Evolutionary conservation across 2,888 invertebrate genomes (phyloP), one percentile per base, ranked within the genome.

Genomic region (Busseola fusca): DNA sequence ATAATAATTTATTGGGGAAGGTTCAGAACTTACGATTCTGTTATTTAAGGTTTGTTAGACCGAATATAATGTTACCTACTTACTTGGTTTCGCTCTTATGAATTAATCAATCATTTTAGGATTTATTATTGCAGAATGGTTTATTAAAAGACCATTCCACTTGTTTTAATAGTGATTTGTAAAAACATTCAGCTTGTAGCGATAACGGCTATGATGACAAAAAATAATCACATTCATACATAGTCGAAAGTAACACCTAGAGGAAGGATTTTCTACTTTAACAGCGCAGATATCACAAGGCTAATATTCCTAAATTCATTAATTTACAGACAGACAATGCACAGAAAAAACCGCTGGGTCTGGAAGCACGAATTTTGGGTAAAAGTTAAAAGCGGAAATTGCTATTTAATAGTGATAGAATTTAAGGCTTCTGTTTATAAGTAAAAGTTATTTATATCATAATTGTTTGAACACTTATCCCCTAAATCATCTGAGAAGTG

Each of bases 1-100:
- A 0, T n/a, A n/a, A 45, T 58, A 56, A 48, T 48, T 64, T 60
- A 60, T 69, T 72, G 48, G 25, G 63, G 25, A 63, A 72, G 67
- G 40, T 34, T 59, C 42, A 12, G 37, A 71, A 63, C 40, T 56
- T 30, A 6, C n/a, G 21, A 59, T 30, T 34, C 0, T 45, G 14
- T 70, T 62, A 27, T 30, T 54, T 21, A 27, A 21, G n/a, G 10
- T n/a, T 25, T 42, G 12, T 27, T 66, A n/a, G 34, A 10, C 0
- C 42, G 34, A 30, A 21, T 16, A 30, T 21, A 34, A 16, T 40
- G 3, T n/a, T n/a, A 16, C 21, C 27, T 14, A 37, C 1, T 18
- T 25, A 37, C 1, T 18, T 40, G 5, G n/a, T 30, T 30, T 16
- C 0, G 0, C 16, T 30, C 25, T 50, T 50, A 16, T n/a, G 30